These are phyloP conservation scores for Delphinapterus leucas DNA, from an alignment of 2,113 vertebrate species.

Conservation along the genomic window DNA sequence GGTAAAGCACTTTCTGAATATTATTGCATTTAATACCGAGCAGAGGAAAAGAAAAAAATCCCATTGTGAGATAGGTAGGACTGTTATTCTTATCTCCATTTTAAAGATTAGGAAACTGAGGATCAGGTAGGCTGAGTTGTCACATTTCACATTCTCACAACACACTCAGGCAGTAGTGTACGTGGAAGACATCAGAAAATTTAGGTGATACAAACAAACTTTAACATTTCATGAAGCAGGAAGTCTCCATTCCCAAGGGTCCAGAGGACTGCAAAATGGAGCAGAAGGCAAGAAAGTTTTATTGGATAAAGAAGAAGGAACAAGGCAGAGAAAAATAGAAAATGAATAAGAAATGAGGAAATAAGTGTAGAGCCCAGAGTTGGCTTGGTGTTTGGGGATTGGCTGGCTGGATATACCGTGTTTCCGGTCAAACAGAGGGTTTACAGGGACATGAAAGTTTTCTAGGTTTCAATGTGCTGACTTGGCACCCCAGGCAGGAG, in stretches of 20 bases:
- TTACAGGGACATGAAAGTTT: background rate
- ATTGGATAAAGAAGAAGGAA: background rate
- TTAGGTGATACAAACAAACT: background rate
- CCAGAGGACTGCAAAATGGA: background rate
- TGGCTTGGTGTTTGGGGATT: background rate
- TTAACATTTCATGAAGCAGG: background rate
- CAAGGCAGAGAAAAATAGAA: background rate
- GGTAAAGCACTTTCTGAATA: background rate
- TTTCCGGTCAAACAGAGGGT: background rate
- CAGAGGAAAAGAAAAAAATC: background rate
- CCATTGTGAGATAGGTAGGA: background rate
- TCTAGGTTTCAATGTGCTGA: background rate
- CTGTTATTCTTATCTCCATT: background rate
- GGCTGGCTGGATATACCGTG: too few relatives aligned
- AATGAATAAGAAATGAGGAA: background rate
- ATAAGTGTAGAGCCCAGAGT: background rate
- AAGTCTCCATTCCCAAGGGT: background rate
- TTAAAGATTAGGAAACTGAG: background rate
- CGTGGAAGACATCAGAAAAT: background rate
- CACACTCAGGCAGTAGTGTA: background rate
- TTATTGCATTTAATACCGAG: background rate
- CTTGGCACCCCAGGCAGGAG: background rate
- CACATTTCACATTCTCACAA: background rate
- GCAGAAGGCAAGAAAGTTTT: background rate
- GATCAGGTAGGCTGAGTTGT: background rate